Conservation (phyloP, 2,888 invertebrate species). For the Laothoe populi region DNA sequence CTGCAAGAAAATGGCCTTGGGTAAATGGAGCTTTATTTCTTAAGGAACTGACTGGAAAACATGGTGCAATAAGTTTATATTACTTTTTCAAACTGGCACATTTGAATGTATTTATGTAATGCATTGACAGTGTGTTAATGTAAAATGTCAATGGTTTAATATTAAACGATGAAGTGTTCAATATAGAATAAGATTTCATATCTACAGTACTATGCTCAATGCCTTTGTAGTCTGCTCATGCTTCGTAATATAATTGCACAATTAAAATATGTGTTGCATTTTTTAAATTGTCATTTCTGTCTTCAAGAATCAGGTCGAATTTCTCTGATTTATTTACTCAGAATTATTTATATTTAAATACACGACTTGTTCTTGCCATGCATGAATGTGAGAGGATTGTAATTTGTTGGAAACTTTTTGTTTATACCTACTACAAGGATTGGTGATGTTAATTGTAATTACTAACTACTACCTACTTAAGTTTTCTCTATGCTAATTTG, state of each 20-base stretch:
- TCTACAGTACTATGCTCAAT: slow-evolving; percentile 4
- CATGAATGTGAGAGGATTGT: neutral
- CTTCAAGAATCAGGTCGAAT: neutral
- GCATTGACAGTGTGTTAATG: neutral
- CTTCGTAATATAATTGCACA: slow-evolving; percentile 1
- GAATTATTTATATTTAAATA: slow-evolving; percentile 5
- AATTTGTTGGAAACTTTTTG: neutral
- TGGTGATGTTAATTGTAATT: neutral
- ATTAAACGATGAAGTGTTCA: slow-evolving; percentile 21
- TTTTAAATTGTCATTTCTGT: neutral
- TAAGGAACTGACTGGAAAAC: neutral
- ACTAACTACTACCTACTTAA: neutral
- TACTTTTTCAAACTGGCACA: neutral
- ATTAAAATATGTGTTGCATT: neutral
- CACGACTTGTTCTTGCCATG: neutral
- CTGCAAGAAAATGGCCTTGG: too few relatives aligned
- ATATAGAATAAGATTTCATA: slow-evolving; percentile 18
- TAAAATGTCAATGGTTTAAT: neutral
- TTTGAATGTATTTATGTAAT: neutral
- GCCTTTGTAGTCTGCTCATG: neutral
- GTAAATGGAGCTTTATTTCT: neutral
- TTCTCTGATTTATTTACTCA: neutral
- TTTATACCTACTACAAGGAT: neutral
- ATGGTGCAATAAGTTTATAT: neutral
- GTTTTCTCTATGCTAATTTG: neutral